Conservation (phyloP, 2,113 vertebrate genomes). For the Suricata suricatta region DNA sequence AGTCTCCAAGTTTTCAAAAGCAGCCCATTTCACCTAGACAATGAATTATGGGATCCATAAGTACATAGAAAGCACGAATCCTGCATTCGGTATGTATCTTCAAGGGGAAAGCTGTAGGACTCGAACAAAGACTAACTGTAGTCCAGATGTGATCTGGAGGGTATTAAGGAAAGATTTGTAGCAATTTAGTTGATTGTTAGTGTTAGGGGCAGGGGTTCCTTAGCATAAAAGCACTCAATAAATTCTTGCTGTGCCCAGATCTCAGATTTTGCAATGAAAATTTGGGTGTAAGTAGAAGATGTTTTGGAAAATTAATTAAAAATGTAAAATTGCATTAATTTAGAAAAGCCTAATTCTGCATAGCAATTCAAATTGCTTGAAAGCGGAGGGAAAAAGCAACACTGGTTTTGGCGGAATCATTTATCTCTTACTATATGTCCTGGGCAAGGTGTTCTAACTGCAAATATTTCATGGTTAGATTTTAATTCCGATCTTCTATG, state of each 20-base stretch:
- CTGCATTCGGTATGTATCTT: slow-evolving; percentile 32
- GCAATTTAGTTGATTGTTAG: slow-evolving; percentile 70
- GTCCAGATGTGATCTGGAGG: slow-evolving; percentile 50
- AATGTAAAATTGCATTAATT: slow-evolving; percentile 33
- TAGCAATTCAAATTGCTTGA: slow-evolving; percentile 37
- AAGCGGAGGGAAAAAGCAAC: slow-evolving; percentile 27
- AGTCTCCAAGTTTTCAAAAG: slow-evolving; percentile 74
- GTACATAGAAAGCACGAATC: slow-evolving; percentile 30
- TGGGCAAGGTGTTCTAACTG: not conserved
- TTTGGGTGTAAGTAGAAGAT: slow-evolving; percentile 45
- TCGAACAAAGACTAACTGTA: slow-evolving; percentile 24
- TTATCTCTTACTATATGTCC: not conserved
- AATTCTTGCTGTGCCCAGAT: slow-evolving; percentile 9
- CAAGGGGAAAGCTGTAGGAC: slow-evolving; percentile 59
- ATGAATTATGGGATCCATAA: slow-evolving; percentile 72
- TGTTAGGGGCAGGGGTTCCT: slow-evolving; percentile 39
- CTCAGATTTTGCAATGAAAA: slow-evolving; percentile 62
- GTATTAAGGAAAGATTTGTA: slow-evolving; percentile 67
- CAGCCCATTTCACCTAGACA: slow-evolving; percentile 73
- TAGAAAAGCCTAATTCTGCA: not conserved
- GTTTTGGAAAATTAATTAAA: slow-evolving; percentile 49
- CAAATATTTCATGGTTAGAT: not conserved
- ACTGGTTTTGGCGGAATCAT: not conserved
- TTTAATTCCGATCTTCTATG: not conserved
- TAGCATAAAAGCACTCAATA: slow-evolving; percentile 53